Evolutionary conservation across 2,113 vertebrate species (phyloP).

Genomic region (Zapornia atra): DNA sequence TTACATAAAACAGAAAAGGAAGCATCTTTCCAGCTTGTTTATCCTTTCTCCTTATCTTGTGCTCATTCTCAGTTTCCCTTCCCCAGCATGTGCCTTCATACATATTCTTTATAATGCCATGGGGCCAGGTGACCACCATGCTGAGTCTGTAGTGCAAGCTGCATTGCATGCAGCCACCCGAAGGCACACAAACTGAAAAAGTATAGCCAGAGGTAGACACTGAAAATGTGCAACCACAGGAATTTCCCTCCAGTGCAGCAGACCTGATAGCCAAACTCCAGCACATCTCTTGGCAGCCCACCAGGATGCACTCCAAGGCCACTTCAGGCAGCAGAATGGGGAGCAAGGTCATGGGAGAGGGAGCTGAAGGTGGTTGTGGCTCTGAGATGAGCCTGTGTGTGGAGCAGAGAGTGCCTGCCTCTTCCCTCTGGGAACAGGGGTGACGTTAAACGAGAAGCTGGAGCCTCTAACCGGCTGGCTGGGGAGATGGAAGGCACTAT

Average conservation of each 20-base stretch:
- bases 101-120: accelerated
- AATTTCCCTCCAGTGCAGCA: not conserved
- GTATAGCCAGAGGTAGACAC: accelerated
- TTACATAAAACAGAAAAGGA: not conserved
- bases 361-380: not conserved
- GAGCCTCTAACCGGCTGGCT: not conserved
- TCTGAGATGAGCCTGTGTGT: not conserved
- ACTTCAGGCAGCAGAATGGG: not conserved
- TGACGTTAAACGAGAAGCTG: not conserved
- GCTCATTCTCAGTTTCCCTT: not conserved
- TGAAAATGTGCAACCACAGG: not conserved
- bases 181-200: not conserved
- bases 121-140: accelerated
- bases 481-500: not conserved
- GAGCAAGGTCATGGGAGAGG: accelerated
- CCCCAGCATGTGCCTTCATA: accelerated
- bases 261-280: not conserved
- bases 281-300: not conserved
- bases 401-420: not conserved
- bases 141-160: not conserved
- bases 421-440: accelerated
- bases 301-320: not conserved
- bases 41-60: not conserved
- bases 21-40: not conserved
- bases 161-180: not conserved